Conservation (phyloP, 2,113 vertebrate species). For the Sphyrna mokarran region DNA sequence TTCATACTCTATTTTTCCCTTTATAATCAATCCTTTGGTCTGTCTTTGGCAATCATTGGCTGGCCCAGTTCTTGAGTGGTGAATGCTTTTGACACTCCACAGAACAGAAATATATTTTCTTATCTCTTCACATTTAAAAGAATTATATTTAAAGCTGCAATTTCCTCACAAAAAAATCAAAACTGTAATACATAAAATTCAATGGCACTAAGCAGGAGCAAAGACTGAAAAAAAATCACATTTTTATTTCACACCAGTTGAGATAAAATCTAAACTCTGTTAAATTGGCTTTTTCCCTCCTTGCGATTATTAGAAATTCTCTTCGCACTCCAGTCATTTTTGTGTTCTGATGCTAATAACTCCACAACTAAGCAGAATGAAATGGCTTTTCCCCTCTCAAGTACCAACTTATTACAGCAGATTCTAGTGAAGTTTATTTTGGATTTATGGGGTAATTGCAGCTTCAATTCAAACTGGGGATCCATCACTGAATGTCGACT, state of each 20-base stretch:
- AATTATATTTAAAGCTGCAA: constrained; percentile 20
- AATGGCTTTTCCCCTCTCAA: not conserved
- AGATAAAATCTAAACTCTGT: constrained; percentile 18
- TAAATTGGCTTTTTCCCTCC: constrained; percentile 16
- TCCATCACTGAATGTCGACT: not conserved
- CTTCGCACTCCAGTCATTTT: constrained; percentile 1
- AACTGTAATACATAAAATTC: constrained; percentile 29
- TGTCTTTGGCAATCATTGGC: not conserved
- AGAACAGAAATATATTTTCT: not conserved
- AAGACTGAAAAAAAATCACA: constrained; percentile 29
- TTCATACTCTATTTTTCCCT: no score
- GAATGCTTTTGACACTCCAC: constrained; percentile 1
- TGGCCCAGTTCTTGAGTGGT: not conserved
- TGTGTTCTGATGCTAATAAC: not conserved
- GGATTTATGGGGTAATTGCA: constrained; percentile 11
- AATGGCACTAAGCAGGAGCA: not conserved
- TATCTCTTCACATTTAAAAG: constrained; percentile 3
- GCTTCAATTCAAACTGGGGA: constrained; percentile 8
- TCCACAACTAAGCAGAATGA: not conserved
- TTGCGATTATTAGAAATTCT: constrained; percentile 30
- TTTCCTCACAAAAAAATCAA: not conserved
- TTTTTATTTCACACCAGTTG: not conserved
- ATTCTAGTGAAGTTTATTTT: not conserved
- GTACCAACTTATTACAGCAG: not conserved
- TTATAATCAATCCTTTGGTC: not conserved